Evolutionary conservation across 2,888 invertebrate species (phyloP).

Genomic region (Leptinotarsa tumamoca): DNA sequence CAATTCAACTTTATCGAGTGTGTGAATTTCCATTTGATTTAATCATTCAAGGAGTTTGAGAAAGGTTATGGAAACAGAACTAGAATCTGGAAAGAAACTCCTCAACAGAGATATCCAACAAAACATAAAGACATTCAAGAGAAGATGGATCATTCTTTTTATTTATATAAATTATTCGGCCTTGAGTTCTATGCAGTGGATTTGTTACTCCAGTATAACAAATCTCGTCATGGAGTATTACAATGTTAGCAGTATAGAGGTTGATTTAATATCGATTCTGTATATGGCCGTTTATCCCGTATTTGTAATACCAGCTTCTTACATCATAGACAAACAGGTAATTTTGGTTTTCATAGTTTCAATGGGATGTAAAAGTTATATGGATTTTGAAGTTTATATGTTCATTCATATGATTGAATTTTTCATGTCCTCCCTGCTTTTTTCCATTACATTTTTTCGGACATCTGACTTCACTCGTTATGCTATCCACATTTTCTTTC

Average conservation of each 20-base stretch:
- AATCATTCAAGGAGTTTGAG: neutral
- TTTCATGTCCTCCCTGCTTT: too few species aligned
- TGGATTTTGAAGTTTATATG: too few species aligned
- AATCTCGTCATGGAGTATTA: slow-evolving; percentile 84
- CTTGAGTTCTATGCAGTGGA: slow-evolving; percentile 93
- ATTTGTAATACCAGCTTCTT: slow-evolving; percentile 94
- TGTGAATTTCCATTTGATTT: too few species aligned
- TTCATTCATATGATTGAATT: too few species aligned
- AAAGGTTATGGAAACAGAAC: slow-evolving; percentile 1
- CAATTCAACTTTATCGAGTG: too few species aligned
- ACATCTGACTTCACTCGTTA: too few species aligned
- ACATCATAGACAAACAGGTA: slow-evolving; percentile 91
- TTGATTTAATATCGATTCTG: slow-evolving; percentile 96
- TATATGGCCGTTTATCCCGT: slow-evolving; percentile 96
- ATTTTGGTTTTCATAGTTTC: slow-evolving; percentile 59
- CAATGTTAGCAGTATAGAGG: slow-evolving; percentile 74
- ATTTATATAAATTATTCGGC: slow-evolving; percentile 90
- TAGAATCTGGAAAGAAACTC: neutral
- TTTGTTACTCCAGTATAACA: slow-evolving; percentile 91
- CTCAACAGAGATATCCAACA: neutral
- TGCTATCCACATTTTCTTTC: too few species aligned
- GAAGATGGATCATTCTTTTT: slow-evolving; percentile 84
- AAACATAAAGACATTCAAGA: slow-evolving; percentile 60
- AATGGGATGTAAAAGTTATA: too few species aligned
- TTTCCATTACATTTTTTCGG: too few species aligned